Percentiles rank a stretch among this genome's conserved stretches.
Conservation (phyloP, 1,140 invertebrate genomes). For the Zaprionus camerounensis region DNA sequence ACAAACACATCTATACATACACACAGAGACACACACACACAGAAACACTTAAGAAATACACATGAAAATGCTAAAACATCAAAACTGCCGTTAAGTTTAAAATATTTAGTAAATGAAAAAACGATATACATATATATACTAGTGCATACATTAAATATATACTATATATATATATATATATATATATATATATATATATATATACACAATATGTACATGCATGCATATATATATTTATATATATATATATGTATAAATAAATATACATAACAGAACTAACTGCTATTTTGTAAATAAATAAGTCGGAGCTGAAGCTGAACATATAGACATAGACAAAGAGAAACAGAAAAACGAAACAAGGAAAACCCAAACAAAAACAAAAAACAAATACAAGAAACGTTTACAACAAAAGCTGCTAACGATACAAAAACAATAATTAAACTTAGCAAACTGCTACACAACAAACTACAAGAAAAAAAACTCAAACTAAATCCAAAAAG, state of each 20-base stretch:
- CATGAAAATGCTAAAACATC: slow-evolving; percentile 76
- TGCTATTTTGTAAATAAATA: slow-evolving; percentile 81
- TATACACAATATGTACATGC: slow-evolving; percentile 15
- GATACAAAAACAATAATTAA: slow-evolving; percentile 83
- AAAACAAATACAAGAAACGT: slow-evolving; percentile 54
- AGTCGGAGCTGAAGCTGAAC: slow-evolving; percentile 75
- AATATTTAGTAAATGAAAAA: slow-evolving; percentile 69
- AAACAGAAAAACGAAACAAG: slow-evolving; percentile 42
- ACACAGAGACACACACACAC: slow-evolving; percentile 45
- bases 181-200: slow-evolving; percentile 45
- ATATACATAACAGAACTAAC: slow-evolving; percentile 69
- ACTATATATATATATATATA: background rate
- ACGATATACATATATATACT: slow-evolving; percentile 61
- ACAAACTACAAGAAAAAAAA: slow-evolving; percentile 36
- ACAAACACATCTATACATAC: slow-evolving; percentile 35
- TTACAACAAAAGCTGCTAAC: slow-evolving; percentile 76
- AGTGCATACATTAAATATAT: slow-evolving; percentile 42
- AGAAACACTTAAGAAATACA: slow-evolving; percentile 45
- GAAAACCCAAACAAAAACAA: slow-evolving; percentile 46
- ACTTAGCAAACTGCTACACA: slow-evolving; percentile 71
- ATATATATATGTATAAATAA: slow-evolving; percentile 49
- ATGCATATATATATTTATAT: slow-evolving; percentile 6
- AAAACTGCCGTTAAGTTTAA: slow-evolving; percentile 83
- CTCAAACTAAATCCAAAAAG: slow-evolving; percentile 18
- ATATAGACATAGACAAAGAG: slow-evolving; percentile 65